These are phyloP conservation scores for Tenthredo notha DNA, from an alignment of 2,888 invertebrate genomes.

Conservation along the genomic window DNA sequence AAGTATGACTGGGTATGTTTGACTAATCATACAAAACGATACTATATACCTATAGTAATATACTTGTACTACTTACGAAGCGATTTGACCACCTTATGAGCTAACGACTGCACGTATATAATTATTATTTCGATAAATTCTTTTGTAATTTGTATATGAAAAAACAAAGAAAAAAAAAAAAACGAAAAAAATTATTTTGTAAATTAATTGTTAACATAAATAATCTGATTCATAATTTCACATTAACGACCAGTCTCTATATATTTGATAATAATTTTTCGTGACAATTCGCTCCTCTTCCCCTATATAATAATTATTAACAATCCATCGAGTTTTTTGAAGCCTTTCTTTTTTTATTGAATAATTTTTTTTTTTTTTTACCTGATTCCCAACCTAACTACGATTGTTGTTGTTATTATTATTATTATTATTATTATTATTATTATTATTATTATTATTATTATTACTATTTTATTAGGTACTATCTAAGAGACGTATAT, in stretches of 20 bases:
- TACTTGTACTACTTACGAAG: background rate
- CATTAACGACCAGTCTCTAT: background rate
- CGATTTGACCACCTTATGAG: background rate
- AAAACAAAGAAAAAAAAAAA: slow-evolving; percentile 32
- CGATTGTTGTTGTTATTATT: background rate
- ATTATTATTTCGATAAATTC: slow-evolving; percentile 49
- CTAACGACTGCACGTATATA: background rate
- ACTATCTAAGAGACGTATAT: slow-evolving; percentile 60
- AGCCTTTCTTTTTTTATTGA: background rate
- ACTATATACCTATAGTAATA: background rate
- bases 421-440: background rate
- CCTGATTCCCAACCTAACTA: background rate
- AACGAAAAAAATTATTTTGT: too few species aligned
- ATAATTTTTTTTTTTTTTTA: background rate
- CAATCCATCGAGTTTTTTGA: background rate
- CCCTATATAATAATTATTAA: background rate
- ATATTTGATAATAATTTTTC: background rate
- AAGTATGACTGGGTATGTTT: background rate
- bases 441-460: slow-evolving; percentile 62
- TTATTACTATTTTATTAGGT: slow-evolving; percentile 57
- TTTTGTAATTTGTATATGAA: slow-evolving; percentile 59
- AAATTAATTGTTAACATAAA: slow-evolving; percentile 14
- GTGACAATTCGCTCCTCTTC: too few species aligned
- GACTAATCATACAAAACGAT: background rate
- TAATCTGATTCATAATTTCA: slow-evolving; percentile 2